Percentiles rank a stretch among this genome's conserved stretches.
phyloP scores from a whole-genome alignment of 1,140 invertebrate species.

The Papilio helenus region DNA sequence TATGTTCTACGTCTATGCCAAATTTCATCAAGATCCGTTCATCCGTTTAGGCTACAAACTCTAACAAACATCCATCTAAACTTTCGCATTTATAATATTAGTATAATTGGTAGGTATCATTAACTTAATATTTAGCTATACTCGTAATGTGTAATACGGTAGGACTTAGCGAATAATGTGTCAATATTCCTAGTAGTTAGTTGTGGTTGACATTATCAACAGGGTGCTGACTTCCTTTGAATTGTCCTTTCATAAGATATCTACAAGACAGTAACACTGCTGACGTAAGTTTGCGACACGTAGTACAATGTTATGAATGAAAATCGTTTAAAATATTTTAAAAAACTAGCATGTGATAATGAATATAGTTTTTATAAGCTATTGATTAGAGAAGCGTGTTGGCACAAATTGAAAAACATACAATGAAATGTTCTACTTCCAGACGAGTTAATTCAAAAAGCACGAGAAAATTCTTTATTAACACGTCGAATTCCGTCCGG shows the following conservation, averaged over 20 bases:
- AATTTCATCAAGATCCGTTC: too few relatives aligned
- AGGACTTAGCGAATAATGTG: neutral
- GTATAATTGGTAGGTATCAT: too few relatives aligned
- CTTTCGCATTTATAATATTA: too few relatives aligned
- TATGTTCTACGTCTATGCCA: too few relatives aligned
- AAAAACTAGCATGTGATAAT: too few relatives aligned
- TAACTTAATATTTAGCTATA: too few relatives aligned
- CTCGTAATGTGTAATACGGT: too few relatives aligned
- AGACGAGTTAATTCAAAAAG: neutral
- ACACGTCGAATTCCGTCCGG: neutral
- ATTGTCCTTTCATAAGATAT: neutral
- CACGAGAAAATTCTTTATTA: constrained; percentile 16
- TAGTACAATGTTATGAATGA: too few relatives aligned
- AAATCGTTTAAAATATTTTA: too few relatives aligned
- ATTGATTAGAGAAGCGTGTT: neutral
- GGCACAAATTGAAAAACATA: neutral
- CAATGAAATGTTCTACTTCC: neutral
- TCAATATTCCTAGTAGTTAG: neutral
- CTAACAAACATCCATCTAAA: too few relatives aligned
- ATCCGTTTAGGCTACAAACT: too few relatives aligned
- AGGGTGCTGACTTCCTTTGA: neutral
- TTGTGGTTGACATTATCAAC: neutral
- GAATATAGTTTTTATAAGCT: neutral
- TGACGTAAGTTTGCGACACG: too few relatives aligned
- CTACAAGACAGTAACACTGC: neutral